phyloP scores from a whole-genome alignment of 2,888 invertebrate species.

The Papilio protenor region DNA sequence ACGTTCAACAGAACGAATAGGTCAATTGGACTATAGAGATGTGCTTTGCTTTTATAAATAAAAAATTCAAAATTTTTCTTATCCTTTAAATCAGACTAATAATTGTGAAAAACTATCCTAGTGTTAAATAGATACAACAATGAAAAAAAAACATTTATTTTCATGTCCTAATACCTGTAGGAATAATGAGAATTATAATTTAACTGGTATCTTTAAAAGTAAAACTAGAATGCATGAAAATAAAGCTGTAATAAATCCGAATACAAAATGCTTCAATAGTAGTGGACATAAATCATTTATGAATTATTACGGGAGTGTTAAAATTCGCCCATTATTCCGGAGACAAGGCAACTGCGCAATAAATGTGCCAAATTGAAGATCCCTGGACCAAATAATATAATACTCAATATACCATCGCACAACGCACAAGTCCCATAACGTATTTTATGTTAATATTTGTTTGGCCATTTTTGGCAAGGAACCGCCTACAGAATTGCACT shows the following conservation, averaged over 20 bases:
- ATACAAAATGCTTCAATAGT: neutral
- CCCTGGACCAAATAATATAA: slow-evolving; percentile 26
- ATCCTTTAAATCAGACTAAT: neutral
- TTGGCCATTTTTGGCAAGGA: slow-evolving; percentile 40
- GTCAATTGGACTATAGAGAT: neutral
- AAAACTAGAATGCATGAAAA: neutral
- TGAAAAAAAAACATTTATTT: neutral
- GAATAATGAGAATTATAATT: neutral
- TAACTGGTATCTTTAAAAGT: neutral
- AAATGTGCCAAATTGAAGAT: slow-evolving; percentile 31
- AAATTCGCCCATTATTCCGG: slow-evolving; percentile 12
- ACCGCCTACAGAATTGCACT: slow-evolving; percentile 33
- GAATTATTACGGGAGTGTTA: neutral
- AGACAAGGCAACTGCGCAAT: slow-evolving; percentile 21
- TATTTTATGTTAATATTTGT: slow-evolving; percentile 43
- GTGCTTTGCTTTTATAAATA: neutral
- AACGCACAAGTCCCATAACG: slow-evolving; percentile 34
- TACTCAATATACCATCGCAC: slow-evolving; percentile 24
- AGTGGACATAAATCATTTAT: neutral
- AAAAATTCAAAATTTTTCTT: neutral
- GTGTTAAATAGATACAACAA: neutral
- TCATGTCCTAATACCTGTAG: no score
- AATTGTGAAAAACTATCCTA: neutral
- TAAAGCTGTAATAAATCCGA: neutral
- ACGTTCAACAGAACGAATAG: neutral